Base-by-base conservation (phyloP, 2,797 vertebrate species). In the Cryptoprocta ferox region DNA sequence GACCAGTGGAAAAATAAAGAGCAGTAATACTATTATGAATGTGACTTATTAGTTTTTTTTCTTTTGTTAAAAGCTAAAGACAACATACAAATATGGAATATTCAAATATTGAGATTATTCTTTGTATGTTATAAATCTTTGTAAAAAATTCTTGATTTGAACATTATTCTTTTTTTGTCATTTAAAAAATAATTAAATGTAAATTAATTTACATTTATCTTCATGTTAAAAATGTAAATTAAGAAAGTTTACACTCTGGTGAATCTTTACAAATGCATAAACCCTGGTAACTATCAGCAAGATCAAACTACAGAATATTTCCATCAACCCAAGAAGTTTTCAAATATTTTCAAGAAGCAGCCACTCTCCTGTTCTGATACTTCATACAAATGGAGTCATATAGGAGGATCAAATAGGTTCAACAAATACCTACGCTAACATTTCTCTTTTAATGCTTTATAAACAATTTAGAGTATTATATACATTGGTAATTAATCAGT, bases 1-100 rank as follows among this genome's bases (percentile, higher is more conserved):
- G 6, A 50, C 28, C 12, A 70, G 7, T 68, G 6, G 6, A 84
- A 92, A 95, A 92, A 71, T 6, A 81, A 87, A n/a, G 0, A 68
- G 14, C 9, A 37, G 0, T 68, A 81, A 79, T 42, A 79, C 3
- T 78, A 30, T 50, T 88, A 76, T 65, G 30, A 61, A 92, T 12
- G 68, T 89, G 0, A 0, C 16, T 39, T 39, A 30, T 89, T 12
- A 68, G 45, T 6, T 63, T 59, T 26, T 79, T 81, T 92, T 68
- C 3, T 15, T 80, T 93, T 78, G 28, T 7, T 71, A 93, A 95
- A 89, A 76, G 30, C 66, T 61, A 94, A 90, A 89, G 15, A 90
- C 12, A 75, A 56, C 35, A 48, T 39, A 28, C 18, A 56, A 35
- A 68, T 71, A 95, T 26, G 24, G 9, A 82, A 50, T 61, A 48